phyloP scores from a whole-genome alignment of 2,113 vertebrate species.

The Myrmophylax atrothorax region DNA sequence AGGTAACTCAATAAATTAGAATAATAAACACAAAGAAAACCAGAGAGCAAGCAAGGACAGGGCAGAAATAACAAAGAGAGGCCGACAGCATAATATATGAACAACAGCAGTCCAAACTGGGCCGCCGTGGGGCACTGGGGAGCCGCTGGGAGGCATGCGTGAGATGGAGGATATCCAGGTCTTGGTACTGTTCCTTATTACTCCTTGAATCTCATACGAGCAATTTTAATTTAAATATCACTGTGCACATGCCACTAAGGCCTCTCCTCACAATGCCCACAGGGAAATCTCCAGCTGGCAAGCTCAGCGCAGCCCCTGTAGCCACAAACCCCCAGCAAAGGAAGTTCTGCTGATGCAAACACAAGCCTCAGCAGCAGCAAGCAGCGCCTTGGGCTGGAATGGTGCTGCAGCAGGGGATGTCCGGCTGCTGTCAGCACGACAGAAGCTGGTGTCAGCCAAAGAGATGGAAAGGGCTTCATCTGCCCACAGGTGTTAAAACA shows the following conservation, averaged over 20 bases:
- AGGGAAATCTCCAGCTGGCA: neutral
- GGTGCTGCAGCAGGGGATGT: neutral
- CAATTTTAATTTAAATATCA: neutral
- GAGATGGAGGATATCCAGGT: neutral
- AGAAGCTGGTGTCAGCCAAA: neutral
- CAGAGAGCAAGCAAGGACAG: constrained; percentile 36
- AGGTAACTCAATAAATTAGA: constrained; percentile 61
- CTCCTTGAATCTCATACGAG: neutral
- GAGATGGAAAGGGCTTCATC: neutral
- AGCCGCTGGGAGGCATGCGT: neutral
- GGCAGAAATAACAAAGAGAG: neutral
- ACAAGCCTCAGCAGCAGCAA: neutral
- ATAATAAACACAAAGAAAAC: constrained; percentile 54
- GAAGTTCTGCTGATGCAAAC: neutral
- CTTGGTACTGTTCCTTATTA: neutral
- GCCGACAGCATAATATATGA: neutral
- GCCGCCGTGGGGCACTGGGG: neutral
- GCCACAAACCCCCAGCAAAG: neutral
- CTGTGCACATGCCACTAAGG: neutral
- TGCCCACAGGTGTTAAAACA: neutral
- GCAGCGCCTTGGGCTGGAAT: neutral
- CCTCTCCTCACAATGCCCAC: neutral
- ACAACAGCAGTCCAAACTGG: neutral
- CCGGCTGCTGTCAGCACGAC: neutral
- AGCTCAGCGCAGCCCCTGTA: neutral